Conservation (phyloP, 2,888 invertebrate species). For the Meteorus colon region DNA sequence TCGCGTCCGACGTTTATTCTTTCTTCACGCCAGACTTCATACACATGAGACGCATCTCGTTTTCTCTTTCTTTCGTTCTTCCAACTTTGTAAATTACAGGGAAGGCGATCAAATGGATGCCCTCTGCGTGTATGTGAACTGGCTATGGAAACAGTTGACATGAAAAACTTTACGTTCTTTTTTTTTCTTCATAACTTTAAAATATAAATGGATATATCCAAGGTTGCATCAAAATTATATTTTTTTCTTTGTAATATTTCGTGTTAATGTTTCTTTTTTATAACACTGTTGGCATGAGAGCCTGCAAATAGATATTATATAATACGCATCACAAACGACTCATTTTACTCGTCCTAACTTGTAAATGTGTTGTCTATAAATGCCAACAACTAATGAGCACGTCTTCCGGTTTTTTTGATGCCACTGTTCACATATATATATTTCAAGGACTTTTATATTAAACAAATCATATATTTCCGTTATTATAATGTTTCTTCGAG, state of each 20-base stretch:
- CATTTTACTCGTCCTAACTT: background rate
- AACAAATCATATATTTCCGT: too few species aligned
- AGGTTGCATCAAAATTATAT: background rate
- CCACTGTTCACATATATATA: background rate
- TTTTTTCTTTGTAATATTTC: background rate
- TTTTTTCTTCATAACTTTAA: background rate
- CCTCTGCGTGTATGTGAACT: background rate
- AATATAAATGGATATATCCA: background rate
- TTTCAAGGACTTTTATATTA: background rate
- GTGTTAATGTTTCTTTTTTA: background rate
- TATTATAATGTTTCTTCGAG: too few species aligned
- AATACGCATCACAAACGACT: background rate
- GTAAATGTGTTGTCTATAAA: background rate
- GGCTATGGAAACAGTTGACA: conserved; percentile 25
- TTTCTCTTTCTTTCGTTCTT: conserved; percentile 13
- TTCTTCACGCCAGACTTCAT: conserved; percentile 27
- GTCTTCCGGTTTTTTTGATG: background rate
- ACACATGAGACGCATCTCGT: background rate
- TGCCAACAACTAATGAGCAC: conserved; percentile 2
- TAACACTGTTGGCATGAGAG: background rate
- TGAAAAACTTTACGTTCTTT: conserved; percentile 13
- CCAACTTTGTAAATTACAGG: conserved; percentile 37
- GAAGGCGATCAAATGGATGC: conserved; percentile 16
- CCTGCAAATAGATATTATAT: background rate
- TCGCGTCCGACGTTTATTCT: conserved; percentile 27